Conservation (phyloP, 2,888 invertebrate genomes). For the Cenopis cana region DNA sequence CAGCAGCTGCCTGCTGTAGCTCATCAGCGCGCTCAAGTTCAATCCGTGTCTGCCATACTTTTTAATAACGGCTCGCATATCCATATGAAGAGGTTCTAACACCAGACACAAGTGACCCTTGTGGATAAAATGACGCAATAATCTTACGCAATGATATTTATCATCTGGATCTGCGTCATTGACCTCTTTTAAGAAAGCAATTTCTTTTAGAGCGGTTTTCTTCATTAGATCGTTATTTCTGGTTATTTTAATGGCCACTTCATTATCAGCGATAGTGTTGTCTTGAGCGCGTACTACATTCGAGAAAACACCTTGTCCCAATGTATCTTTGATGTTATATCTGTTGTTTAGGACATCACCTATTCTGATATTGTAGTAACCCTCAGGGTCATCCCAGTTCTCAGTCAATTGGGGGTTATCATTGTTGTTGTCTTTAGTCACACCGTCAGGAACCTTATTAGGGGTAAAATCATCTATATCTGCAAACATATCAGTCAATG, state of each 20-base stretch:
- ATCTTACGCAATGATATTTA: conserved; percentile 96
- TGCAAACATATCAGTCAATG: conserved; percentile 95
- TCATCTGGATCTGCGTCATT: conserved; percentile 98
- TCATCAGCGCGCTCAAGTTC: conserved; percentile 97
- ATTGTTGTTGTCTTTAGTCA: conserved; percentile 68
- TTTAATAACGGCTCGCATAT: conserved; percentile 94
- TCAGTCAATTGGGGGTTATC: conserved; percentile 96
- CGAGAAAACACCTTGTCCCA: conserved; percentile 99
- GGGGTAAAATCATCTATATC: conserved; percentile 94
- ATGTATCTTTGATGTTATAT: conserved; percentile 97
- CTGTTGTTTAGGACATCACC: conserved; percentile 93
- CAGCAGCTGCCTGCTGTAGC: conserved; percentile 97
- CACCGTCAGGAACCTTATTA: conserved; percentile 73
- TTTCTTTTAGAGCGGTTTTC: conserved; percentile 97
- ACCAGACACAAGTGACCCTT: conserved; percentile 99
- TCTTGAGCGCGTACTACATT: conserved; percentile 98
- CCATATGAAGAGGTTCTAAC: conserved; percentile 97
- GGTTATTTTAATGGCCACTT: conserved; percentile 99
- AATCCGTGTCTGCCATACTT: conserved; percentile 98
- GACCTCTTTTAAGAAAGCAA: conserved; percentile 95
- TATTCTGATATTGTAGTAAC: conserved; percentile 97
- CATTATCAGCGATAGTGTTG: conserved; percentile 91
- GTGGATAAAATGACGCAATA: conserved; percentile 96
- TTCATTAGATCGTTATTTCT: conserved; percentile 99
- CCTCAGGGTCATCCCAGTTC: conserved; percentile 99